Base-by-base conservation (phyloP, 1,140 invertebrate species). In the Halesus radiatus region DNA sequence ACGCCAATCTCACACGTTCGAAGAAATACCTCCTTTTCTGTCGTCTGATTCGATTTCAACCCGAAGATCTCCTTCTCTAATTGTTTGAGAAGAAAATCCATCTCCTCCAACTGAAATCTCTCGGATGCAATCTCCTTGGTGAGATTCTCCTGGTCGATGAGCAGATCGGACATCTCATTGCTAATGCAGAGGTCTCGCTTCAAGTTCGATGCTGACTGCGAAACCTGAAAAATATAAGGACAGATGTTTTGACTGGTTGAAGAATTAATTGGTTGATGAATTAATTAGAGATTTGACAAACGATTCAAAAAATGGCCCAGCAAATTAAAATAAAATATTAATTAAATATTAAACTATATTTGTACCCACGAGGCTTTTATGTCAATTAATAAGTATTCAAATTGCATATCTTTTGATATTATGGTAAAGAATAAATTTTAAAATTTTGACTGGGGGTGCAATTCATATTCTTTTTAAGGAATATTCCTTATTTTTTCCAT, bases 201-300 rank as follows among this genome's bases (percentile, higher is more conserved):
- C 8, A 88, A 50, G 75, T 92, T 92, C 1, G 88, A 85, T 0
- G 88, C 88, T 22, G 91, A 92, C 60, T 89, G 91, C 16, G 91
- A 90, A 1, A 89, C 80, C 88, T 89, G 85, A n/a, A 18, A 29
- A 29, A 29, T 29, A 29, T 5, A n/a, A n/a, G n/a, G n/a, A n/a
- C n/a, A n/a, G n/a, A n/a, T n/a, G n/a, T n/a, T n/a, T 5, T 29
- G 26, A 5, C 5, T 29, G 26, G 26, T 29, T 23, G 23, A 53
- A 56, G 56, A 70, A 56, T 70, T 5, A 29, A 29, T 29, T 29
- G 5, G 2, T 29, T 23, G 23, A 53, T 37, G 56, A 70, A 56
- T 70, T 5, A 29, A 29, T 29, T 29, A 29, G 2, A 29, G 26
- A 29, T 3, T 29, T 5, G 26, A 29, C n/a, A n/a, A 29, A 29